Base-by-base conservation (phyloP, 2,888 invertebrate genomes). In the Arctia plantaginis region DNA sequence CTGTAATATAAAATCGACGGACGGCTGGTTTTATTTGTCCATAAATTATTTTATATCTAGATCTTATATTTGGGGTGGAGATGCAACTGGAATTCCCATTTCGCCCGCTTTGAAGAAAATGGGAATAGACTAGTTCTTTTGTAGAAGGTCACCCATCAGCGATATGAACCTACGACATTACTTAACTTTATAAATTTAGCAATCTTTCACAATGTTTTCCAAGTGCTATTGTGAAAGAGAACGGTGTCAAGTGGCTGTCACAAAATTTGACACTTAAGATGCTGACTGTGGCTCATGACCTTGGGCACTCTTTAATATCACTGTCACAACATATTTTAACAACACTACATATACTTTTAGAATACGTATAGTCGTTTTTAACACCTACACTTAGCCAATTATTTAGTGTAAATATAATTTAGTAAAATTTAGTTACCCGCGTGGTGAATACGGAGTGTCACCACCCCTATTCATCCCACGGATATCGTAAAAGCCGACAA, bases 201-300 rank as follows among this genome's bases (percentile, higher is more conserved):
- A 62, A 62, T 62, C 62, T 62, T 62, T 30, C 62, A 62, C 30
- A 62, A 62, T 62, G 15, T 59, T 27, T 59, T 59, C 59, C 27
- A 59, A 59, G n/a, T 59, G 59, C 59, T 59, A 59, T 59, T 59
- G 59, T 59, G 59, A 62, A 62, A 62, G 62, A 30, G 62, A 62
- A 62, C 30, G 62, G 62, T 62, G 62, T 62, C 62, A 62, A 62
- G 62, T 62, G 30, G 30, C 18, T 62, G 62, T 62, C 62, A 62
- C 62, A 30, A 30, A 62, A 62, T 30, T 62, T 62, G 62, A 62
- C 18, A 62, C 62, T 62, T 62, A 7, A 62, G 30, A 62, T 30
- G 30, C 30, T 62, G 62, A 30, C 62, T 62, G 30, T 62, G 62
- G 30, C 62, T 62, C 62, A 30, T 62, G 62, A 62, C 62, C 62